Conservation (phyloP, 2,888 invertebrate species). For the Sesia apiformis region DNA sequence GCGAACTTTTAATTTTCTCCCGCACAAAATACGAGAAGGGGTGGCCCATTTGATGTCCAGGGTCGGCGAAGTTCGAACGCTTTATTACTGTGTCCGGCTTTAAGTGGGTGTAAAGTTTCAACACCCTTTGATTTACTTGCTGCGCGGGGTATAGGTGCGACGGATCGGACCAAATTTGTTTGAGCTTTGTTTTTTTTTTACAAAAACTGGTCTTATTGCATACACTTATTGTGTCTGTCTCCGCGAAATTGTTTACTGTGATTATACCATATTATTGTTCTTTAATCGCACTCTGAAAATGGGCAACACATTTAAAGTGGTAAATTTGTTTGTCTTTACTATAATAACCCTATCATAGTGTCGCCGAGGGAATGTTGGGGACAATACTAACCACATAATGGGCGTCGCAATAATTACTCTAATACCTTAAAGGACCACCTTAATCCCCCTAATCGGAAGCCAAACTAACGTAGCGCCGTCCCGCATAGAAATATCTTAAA, state of each 20-base stretch:
- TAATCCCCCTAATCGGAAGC: constrained; percentile 72
- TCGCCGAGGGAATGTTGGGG: constrained; percentile 23
- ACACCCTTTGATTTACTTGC: constrained; percentile 75
- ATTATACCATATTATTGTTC: no score
- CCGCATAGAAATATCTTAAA: constrained; percentile 75
- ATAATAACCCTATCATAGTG: constrained; percentile 13
- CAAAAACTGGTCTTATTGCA: constrained; percentile 33
- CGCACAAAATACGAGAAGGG: constrained; percentile 60
- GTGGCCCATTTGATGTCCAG: constrained; percentile 33
- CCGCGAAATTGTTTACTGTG: constrained; percentile 14
- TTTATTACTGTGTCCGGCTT: constrained; percentile 75
- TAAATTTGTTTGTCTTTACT: constrained; percentile 15
- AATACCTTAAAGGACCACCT: constrained; percentile 70
- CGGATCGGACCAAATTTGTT: constrained; percentile 48
- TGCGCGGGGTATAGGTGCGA: constrained; percentile 56
- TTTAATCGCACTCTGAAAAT: no score
- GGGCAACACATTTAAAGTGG: not conserved
- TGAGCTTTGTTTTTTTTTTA: constrained; percentile 42
- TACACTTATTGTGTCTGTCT: constrained; percentile 27
- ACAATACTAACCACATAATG: constrained; percentile 61
- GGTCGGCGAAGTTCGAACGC: constrained; percentile 70
- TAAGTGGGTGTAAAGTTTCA: constrained; percentile 76
- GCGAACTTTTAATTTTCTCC: constrained; percentile 63
- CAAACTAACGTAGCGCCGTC: constrained; percentile 69
- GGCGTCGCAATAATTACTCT: constrained; percentile 66